Percentiles rank a stretch among this genome's conserved stretches.
These are phyloP conservation scores for Manis javanica DNA, from an alignment of 2,797 vertebrate species.

Conservation along the genomic window DNA sequence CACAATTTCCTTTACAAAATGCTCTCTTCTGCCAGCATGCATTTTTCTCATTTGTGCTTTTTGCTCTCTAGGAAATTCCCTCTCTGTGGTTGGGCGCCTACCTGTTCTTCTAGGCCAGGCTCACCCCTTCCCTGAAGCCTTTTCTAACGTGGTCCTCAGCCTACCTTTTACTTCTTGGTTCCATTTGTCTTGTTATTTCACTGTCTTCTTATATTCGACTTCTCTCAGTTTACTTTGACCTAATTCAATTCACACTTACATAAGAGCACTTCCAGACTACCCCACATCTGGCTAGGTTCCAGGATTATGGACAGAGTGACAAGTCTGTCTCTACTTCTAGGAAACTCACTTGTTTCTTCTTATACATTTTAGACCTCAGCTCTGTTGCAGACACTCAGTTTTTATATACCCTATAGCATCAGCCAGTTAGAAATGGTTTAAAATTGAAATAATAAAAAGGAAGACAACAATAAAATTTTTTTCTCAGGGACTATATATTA, in stretches of 20 bases:
- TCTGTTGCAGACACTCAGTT: background rate
- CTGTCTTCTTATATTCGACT: background rate
- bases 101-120: background rate
- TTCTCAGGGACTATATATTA: background rate
- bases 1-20: background rate
- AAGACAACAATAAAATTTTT: background rate
- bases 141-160: background rate
- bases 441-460: slow-evolving; percentile 30
- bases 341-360: background rate
- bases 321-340: background rate
- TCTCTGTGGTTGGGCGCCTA: background rate
- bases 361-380: background rate
- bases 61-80: background rate
- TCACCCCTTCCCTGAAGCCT: background rate
- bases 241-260: background rate
- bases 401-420: background rate
- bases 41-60: background rate
- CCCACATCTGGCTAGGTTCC: background rate
- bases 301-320: background rate
- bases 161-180: background rate
- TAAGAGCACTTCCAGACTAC: background rate
- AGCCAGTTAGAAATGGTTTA: background rate
- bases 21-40: background rate
- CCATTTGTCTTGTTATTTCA: background rate
- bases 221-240: background rate